These are phyloP conservation scores for Neelides sp. DNA, from an alignment of 1,140 invertebrate genomes.

Conservation along the genomic window DNA sequence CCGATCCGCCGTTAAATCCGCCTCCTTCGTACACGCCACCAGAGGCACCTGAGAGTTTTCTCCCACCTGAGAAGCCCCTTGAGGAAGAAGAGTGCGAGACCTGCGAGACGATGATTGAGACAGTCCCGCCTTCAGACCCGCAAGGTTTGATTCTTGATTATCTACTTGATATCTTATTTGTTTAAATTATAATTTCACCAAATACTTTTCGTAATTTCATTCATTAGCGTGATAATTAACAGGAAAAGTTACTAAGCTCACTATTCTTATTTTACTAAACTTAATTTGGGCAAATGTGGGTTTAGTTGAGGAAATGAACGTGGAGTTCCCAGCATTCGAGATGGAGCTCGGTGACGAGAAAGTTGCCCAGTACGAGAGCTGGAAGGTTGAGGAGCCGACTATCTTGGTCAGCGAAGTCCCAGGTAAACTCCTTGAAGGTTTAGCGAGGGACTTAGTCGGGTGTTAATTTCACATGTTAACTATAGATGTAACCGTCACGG, in stretches of 20 bases:
- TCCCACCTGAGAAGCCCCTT: constrained; percentile 44
- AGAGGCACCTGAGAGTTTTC: constrained; percentile 50
- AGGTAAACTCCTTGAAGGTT: constrained; percentile 24
- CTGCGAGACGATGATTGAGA: too few species aligned
- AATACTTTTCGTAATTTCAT: too few species aligned
- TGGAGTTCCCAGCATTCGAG: constrained; percentile 43
- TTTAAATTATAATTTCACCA: background rate
- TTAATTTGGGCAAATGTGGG: background rate
- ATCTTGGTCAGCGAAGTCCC: constrained; percentile 27
- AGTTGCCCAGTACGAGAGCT: constrained; percentile 61
- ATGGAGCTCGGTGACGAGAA: constrained; percentile 57
- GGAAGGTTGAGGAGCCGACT: constrained; percentile 16
- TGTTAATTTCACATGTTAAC: constrained; percentile 1
- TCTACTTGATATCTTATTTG: background rate
- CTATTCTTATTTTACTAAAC: too few species aligned
- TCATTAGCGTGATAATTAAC: too few species aligned
- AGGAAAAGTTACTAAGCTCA: too few species aligned
- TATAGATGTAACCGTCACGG: constrained; percentile 23
- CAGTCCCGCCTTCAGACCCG: too few species aligned
- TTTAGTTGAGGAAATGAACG: background rate
- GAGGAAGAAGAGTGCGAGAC: too few species aligned
- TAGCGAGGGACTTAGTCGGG: background rate
- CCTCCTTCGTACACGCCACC: constrained; percentile 72
- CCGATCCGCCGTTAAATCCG: constrained; percentile 51
- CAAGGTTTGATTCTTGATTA: too few species aligned